Percentiles rank a stretch among this genome's conserved stretches.
These are phyloP conservation scores for Stratiolaelaps scimitus DNA, from an alignment of 1,140 invertebrate genomes.

Conservation along the genomic window DNA sequence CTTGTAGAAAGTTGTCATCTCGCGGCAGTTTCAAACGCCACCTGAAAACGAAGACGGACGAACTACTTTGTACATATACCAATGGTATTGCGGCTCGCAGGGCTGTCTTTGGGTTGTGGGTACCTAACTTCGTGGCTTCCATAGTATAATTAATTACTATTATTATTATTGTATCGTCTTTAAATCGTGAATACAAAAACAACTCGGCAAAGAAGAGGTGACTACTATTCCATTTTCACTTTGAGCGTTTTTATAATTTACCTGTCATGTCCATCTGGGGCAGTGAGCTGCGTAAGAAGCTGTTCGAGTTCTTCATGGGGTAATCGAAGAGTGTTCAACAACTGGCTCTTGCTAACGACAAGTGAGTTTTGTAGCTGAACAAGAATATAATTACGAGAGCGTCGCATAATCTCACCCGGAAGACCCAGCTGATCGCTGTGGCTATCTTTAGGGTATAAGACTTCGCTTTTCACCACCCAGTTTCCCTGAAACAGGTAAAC, in stretches of 20 bases:
- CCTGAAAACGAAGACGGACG: too few species aligned
- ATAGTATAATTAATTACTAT: too few species aligned
- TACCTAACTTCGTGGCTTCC: too few species aligned
- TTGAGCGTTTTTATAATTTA: too few species aligned
- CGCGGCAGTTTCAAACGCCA: not conserved
- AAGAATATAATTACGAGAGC: slow-evolving; percentile 10
- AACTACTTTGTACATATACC: too few species aligned
- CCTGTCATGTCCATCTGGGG: not conserved
- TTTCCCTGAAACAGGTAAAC: not conserved
- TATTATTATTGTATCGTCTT: too few species aligned
- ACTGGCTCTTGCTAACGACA: not conserved
- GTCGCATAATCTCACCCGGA: slow-evolving; percentile 19
- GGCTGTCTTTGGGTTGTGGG: too few species aligned
- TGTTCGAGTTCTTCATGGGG: slow-evolving; percentile 13
- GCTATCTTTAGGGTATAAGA: slow-evolving; percentile 9
- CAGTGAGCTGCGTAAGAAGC: not conserved
- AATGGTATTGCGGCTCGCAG: too few species aligned
- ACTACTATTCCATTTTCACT: too few species aligned
- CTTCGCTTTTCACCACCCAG: slow-evolving; percentile 16
- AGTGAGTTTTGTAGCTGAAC: not conserved
- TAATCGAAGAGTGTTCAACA: not conserved
- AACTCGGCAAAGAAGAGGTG: too few species aligned
- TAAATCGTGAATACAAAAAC: too few species aligned
- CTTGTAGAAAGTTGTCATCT: not conserved
- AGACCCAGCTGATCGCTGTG: slow-evolving; percentile 9